Evolutionary conservation across 2,888 invertebrate genomes (phyloP).

Genomic region (Salpingus planirostris): DNA sequence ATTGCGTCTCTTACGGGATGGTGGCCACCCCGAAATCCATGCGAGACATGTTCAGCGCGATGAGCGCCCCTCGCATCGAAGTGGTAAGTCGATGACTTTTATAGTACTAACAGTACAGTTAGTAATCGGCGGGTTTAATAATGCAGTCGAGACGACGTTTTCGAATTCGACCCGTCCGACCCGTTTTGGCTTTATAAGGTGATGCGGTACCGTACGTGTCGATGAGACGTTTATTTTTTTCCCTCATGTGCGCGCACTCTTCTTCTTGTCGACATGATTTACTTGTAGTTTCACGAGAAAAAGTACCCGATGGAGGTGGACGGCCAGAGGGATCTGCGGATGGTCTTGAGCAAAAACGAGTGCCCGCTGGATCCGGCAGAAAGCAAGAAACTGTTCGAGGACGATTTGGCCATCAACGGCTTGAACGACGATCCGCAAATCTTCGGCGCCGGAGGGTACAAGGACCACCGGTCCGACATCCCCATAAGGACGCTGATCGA

Average conservation of each 20-base stretch:
- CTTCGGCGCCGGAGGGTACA: slow-evolving; percentile 12
- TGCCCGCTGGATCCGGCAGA: slow-evolving; percentile 39
- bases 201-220: neutral
- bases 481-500: slow-evolving; percentile 51
- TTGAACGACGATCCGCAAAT: slow-evolving; percentile 36
- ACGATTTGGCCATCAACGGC: slow-evolving; percentile 29
- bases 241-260: no score
- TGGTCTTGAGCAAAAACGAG: slow-evolving; percentile 45
- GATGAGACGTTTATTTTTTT: no score
- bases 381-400: slow-evolving; percentile 25
- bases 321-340: slow-evolving; percentile 42
- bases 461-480: slow-evolving; percentile 55
- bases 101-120: no score
- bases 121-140: no score
- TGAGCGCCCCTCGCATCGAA: slow-evolving; percentile 46
- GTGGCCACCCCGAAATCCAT: slow-evolving; percentile 50
- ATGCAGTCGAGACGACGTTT: no score
- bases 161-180: neutral
- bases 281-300: slow-evolving; percentile 52
- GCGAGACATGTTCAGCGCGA: slow-evolving; percentile 49
- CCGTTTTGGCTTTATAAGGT: slow-evolving; percentile 2
- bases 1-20: slow-evolving; percentile 57
- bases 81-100: slow-evolving; percentile 52
- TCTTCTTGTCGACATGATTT: no score
- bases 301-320: slow-evolving; percentile 50